Evolutionary conservation across 2,113 vertebrate genomes (phyloP).

Genomic region (Tamias sibiricus): DNA sequence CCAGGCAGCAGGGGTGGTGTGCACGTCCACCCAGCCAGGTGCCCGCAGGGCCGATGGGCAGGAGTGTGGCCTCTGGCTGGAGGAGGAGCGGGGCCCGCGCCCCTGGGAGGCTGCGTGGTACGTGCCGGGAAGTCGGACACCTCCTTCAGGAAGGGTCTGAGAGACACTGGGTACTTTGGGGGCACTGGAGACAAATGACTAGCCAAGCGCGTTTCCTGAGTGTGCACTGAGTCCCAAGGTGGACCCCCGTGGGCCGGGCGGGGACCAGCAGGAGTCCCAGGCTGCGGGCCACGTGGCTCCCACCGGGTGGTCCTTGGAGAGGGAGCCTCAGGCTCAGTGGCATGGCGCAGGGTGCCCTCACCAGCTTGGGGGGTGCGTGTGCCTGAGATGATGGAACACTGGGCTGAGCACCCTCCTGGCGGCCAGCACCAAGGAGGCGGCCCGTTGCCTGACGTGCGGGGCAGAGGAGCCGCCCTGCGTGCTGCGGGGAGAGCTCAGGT

Average conservation of each 20-base stretch:
- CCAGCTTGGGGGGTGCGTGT: neutral
- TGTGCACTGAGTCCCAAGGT: rapidly evolving
- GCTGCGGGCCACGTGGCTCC: too few species aligned
- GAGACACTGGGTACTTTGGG: rapidly evolving
- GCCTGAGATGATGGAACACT: slow-evolving; percentile 9
- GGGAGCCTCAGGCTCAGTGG: too few species aligned
- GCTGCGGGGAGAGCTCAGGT: neutral
- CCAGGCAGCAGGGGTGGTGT: too few species aligned
- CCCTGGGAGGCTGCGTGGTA: neutral
- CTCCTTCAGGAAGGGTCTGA: rapidly evolving
- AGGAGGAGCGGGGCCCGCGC: too few species aligned
- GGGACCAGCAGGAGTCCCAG: too few species aligned
- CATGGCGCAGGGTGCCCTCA: neutral
- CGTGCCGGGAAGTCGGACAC: rapidly evolving
- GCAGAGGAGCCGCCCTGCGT: neutral
- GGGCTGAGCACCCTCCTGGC: slow-evolving; percentile 30
- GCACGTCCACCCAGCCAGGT: rapidly evolving
- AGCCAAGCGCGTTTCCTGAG: neutral
- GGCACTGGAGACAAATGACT: rapidly evolving
- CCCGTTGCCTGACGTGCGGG: slow-evolving; percentile 59
- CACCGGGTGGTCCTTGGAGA: too few species aligned
- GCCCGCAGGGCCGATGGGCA: neutral
- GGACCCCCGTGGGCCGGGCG: neutral
- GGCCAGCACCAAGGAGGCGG: slow-evolving; percentile 16
- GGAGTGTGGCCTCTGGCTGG: rapidly evolving